Conservation (phyloP, 2,888 invertebrate genomes). For the Labia minor region DNA sequence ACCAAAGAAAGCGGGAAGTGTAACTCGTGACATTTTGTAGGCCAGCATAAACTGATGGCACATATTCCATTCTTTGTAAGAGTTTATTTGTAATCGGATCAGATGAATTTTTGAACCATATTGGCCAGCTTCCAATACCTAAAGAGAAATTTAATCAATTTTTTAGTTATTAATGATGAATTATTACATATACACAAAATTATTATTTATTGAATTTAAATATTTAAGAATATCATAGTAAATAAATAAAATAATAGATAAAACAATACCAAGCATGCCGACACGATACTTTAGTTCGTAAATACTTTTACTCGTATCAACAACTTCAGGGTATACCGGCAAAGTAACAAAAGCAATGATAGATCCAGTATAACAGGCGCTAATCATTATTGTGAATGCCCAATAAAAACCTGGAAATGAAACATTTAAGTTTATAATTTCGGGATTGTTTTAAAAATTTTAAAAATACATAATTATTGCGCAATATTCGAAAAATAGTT, state of each 20-base stretch:
- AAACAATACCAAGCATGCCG: constrained; percentile 53
- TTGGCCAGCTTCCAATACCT: constrained; percentile 67
- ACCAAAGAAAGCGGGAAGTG: constrained; percentile 46
- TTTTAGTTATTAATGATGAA: not conserved
- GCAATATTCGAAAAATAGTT: too few relatives aligned
- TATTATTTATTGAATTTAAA: too few relatives aligned
- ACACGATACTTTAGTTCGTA: constrained; percentile 55
- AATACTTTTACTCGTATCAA: constrained; percentile 57
- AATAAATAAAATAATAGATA: not conserved
- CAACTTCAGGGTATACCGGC: constrained; percentile 61
- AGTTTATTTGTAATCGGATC: constrained; percentile 51
- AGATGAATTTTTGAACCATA: constrained; percentile 59
- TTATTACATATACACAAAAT: not conserved
- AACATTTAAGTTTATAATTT: constrained; percentile 22
- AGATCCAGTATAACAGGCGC: constrained; percentile 72
- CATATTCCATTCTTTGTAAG: constrained; percentile 54
- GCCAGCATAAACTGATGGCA: constrained; percentile 54
- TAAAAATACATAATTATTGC: too few relatives aligned
- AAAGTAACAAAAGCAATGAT: constrained; percentile 75
- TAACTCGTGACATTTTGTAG: constrained; percentile 64
- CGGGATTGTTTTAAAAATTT: too few relatives aligned
- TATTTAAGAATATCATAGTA: too few relatives aligned
- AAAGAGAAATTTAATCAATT: constrained; percentile 16
- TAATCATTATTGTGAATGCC: constrained; percentile 76
- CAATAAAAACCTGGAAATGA: constrained; percentile 57